Evolutionary conservation across 2,113 vertebrate genomes (phyloP).

Genomic region (Todiramphus saurophagus): DNA sequence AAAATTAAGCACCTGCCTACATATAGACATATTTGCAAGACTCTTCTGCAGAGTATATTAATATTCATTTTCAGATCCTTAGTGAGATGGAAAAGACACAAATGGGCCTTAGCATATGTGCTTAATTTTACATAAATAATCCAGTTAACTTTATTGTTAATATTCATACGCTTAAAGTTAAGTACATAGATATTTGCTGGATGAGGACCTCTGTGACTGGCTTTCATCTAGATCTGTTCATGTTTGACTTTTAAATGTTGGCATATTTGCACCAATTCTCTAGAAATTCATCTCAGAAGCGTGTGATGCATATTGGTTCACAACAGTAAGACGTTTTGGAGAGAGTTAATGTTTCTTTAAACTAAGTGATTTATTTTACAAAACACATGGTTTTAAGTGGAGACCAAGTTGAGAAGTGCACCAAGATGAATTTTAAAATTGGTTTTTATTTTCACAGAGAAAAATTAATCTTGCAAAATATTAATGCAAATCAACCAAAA

Average conservation of each 20-base stretch:
- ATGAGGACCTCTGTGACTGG: neutral
- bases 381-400: neutral
- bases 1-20: constrained; percentile 25
- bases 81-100: constrained; percentile 16
- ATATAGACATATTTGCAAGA: neutral
- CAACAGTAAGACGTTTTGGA: neutral
- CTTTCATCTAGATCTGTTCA: neutral
- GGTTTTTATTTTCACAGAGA: neutral
- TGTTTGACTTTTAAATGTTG: neutral
- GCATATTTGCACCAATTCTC: neutral
- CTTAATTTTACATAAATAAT: constrained; percentile 34
- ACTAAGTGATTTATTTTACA: neutral
- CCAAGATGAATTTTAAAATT: neutral
- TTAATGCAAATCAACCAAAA: constrained; percentile 2
- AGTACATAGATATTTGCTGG: neutral
- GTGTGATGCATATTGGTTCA: neutral
- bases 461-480: neutral
- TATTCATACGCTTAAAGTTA: neutral
- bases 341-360: neutral
- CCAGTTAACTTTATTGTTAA: neutral
- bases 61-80: neutral
- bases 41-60: neutral
- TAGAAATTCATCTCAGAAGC: neutral
- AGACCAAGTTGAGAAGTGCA: neutral
- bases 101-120: neutral